A percentile compares a stretch with the other conserved stretches of the same genome.
These are phyloP conservation scores for Dryobota labecula DNA, from an alignment of 2,888 invertebrate species.

Conservation along the genomic window DNA sequence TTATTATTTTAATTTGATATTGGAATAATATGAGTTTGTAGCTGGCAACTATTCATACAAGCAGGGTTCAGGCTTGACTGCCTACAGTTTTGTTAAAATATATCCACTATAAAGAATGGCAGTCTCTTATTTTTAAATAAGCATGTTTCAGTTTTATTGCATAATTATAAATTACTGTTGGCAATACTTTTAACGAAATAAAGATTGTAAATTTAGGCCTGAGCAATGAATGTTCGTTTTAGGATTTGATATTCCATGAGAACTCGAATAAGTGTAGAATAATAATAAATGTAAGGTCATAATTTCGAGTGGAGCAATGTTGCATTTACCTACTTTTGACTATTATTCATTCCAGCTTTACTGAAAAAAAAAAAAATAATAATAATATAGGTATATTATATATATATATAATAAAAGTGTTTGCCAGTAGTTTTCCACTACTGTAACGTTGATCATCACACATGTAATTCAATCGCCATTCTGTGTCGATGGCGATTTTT, in stretches of 20 bases:
- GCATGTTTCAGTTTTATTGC: slow-evolving; percentile 6
- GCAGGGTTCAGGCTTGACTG: slow-evolving; percentile 7
- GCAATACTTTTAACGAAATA: slow-evolving; percentile 62
- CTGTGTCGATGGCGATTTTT: neutral
- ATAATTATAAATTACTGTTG: slow-evolving; percentile 56
- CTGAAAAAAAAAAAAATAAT: neutral
- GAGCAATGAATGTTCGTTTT: slow-evolving; percentile 56
- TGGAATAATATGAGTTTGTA: slow-evolving; percentile 26
- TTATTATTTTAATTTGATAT: slow-evolving; percentile 35
- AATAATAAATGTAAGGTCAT: slow-evolving; percentile 46
- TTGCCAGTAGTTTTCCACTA: neutral
- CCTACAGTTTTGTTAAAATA: neutral
- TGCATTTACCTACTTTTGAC: slow-evolving; percentile 3
- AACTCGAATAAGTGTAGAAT: slow-evolving; percentile 68
- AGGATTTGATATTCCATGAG: slow-evolving; percentile 74
- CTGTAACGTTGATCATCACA: neutral
- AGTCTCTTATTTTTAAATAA: neutral
- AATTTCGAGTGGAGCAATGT: slow-evolving; percentile 48
- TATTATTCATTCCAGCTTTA: neutral
- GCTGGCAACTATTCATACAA: slow-evolving; percentile 11
- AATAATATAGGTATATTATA: no score
- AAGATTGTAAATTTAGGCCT: slow-evolving; percentile 54
- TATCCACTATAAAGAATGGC: no score
- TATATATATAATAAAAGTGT: no score
- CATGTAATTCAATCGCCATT: neutral